Evolutionary conservation across 1,140 invertebrate genomes (phyloP), one percentile per base, ranked within the genome.

Genomic region (Drosophila ohnishii): DNA sequence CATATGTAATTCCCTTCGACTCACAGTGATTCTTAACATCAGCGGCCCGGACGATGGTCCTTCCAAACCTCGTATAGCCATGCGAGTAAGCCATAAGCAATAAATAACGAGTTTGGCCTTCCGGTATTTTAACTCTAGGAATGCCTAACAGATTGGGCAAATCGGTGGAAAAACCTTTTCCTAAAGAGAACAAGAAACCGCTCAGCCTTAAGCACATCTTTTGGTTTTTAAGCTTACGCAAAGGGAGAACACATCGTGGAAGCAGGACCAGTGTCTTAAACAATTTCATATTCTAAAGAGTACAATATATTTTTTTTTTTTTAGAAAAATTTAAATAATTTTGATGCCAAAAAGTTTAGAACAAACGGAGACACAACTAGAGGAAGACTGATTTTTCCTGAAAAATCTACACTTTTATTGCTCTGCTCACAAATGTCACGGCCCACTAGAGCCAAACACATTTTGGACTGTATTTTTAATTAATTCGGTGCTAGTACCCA

Each of bases 401-500:
- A n/a, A 39, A 39, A 39, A 39, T 19, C 14, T 25, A 34, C 3
- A 34, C 45, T 7, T 34, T n/a, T 30, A 30, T 22, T 53, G 2
- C 5, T 19, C 13, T n/a, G 14, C n/a, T 28, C 30, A 25, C 7
- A 30, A 55, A 66, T 53, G n/a, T 69, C 65, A 30, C 44, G 45
- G 65, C 62, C 8, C 37, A 37, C 34, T 13, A 9, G 44, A 64
- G 34, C 28, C 9, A 5, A 66, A 9, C 22, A 13, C n/a, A n/a
- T 30, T 16, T 32, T n/a, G 19, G 28, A 2, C 10, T 19, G 2
- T 10, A 11, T 62, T 57, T 11, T 11, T 8, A n/a, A 28, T 2
- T 30, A 10, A 39, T 10, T 11, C 0, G 3, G 25, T 37, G 14
- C 56, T 77, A 92, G 62, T 92, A 92, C 16, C 88, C 91, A 9